Percentiles rank a stretch among this genome's conserved stretches.
Conservation (phyloP, 2,797 vertebrate species). For the Pseudochirops corinnae region DNA sequence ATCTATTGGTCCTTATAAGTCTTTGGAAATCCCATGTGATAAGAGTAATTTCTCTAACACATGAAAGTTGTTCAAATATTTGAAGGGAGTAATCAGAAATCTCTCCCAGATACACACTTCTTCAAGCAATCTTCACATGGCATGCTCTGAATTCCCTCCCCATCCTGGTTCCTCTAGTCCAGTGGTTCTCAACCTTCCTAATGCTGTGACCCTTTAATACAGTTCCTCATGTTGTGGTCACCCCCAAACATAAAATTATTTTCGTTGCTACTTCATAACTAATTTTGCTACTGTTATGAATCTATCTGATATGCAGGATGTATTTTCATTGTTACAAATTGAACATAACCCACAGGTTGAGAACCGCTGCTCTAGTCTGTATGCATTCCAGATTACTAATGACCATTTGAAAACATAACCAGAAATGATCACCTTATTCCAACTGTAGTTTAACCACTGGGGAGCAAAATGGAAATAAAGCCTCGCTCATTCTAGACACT, state of each 20-base stretch:
- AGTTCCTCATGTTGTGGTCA: no score
- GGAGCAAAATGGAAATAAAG: not conserved
- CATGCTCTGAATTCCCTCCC: not conserved
- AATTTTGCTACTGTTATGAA: no score
- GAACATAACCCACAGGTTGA: no score
- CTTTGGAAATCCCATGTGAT: not conserved
- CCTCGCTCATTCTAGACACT: not conserved
- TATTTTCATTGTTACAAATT: no score
- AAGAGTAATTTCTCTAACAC: not conserved
- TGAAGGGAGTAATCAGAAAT: not conserved
- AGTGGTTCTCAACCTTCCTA: no score
- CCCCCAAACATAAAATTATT: no score
- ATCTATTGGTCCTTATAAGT: not conserved
- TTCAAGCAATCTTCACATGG: not conserved
- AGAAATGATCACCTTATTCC: not conserved
- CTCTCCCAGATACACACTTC: not conserved
- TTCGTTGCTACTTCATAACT: no score
- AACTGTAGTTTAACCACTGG: not conserved
- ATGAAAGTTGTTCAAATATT: not conserved
- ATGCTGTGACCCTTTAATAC: no score
- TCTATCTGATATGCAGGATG: no score
- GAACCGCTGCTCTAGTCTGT: not conserved
- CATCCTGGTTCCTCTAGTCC: not conserved
- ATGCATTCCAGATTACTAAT: not conserved
- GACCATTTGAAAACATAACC: not conserved